These are phyloP conservation scores for Hoplodrina blanda DNA, from an alignment of 2,888 invertebrate species.

Conservation along the genomic window DNA sequence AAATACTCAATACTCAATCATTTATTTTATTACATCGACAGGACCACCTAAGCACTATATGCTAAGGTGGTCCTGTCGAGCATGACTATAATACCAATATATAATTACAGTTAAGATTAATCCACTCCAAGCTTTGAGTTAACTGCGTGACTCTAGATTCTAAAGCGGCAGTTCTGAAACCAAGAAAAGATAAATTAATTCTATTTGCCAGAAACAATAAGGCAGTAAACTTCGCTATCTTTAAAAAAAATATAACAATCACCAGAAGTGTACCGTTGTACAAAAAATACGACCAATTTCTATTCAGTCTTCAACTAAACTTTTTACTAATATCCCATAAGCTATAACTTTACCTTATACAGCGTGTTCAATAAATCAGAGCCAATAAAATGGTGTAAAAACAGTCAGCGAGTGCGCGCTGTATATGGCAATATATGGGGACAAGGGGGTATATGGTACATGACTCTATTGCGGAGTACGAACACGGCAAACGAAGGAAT, in stretches of 20 bases:
- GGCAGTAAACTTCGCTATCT: neutral
- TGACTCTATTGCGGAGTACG: constrained; percentile 50
- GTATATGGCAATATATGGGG: constrained; percentile 58
- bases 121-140: neutral
- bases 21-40: no score
- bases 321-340: constrained; percentile 56
- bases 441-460: constrained; percentile 55
- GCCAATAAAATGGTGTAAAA: constrained; percentile 60
- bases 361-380: constrained; percentile 57
- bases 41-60: no score
- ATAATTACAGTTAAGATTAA: neutral
- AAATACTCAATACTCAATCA: no score
- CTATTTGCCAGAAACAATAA: neutral
- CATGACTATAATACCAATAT: no score
- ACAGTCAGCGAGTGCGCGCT: constrained; percentile 53
- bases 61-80: no score
- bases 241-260: constrained; percentile 12
- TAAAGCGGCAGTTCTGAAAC: neutral
- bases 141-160: neutral
- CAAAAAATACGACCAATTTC: constrained; percentile 21
- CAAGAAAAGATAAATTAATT: neutral
- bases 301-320: constrained; percentile 38
- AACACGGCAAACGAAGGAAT: constrained; percentile 40
- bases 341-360: constrained; percentile 59
- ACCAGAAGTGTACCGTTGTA: constrained; percentile 15